Evolutionary conservation across 2,113 vertebrate genomes (phyloP), one percentile per base, ranked within the genome.

Genomic region (Grammomys surdaster): DNA sequence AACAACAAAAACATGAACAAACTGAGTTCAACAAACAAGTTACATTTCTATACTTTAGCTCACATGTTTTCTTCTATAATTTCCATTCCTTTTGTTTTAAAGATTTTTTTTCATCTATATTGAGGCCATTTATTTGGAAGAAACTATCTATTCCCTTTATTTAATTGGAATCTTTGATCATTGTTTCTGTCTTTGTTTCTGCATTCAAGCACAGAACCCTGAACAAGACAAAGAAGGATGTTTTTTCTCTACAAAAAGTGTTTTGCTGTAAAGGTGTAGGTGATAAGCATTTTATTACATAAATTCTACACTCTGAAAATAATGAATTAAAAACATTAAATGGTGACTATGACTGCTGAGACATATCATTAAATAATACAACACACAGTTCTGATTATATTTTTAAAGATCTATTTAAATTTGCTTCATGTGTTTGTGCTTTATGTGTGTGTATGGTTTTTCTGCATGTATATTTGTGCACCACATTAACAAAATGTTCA

Each of bases 51-150:
- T 51, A 17, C 33, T 88, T 87, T 73, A 40, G 10, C 20, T 69
- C 22, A 72, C 4, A 54, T 77, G 51, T 84, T 94, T 95, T 28
- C 33, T 73, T 88, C 46, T 92, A 67, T n/a, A 36, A 88, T 76
- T 75, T 7, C 76, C 85, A 75, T 56, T 82, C 90, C 75, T 82
- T 78, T 90, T 46, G 40, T 86, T 88, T 90, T 67, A 51, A 80
- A 90, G 69, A 0, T 17, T 40, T 76, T 58, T 70, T 91, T 40
- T 75, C 11, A 11, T 75, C 13, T 14, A 40, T 12, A 0, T 2
- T 75, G 93, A 73, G 82, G 67, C 77, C 80, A 78, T 85, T 78
- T 93, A 80, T 85, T 48, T 85, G 43, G 1, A 82, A 75, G 7
- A 94, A n/a, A 88, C 6, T 43, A 16, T 36, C 14, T 5, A 92